Conservation (phyloP, 2,113 vertebrate species). For the Ammodytes dubius region DNA sequence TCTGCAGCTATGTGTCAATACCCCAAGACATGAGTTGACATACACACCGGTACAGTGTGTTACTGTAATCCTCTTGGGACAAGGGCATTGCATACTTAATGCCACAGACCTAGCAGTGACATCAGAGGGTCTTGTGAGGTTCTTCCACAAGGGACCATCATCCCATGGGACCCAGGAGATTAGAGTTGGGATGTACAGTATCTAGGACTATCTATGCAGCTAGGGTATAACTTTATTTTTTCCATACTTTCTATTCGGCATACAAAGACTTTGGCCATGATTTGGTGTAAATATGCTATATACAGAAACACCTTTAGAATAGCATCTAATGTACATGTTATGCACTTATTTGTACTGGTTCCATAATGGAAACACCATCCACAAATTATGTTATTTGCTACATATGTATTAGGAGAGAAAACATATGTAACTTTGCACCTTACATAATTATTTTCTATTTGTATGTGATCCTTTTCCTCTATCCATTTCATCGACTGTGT, state of each 20-base stretch:
- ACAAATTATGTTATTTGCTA: not conserved
- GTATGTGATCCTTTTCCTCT: not conserved
- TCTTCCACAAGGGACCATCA: constrained; percentile 47
- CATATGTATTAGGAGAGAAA: not conserved
- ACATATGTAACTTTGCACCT: not conserved
- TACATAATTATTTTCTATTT: not conserved
- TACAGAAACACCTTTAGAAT: not conserved
- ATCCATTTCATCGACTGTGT: not conserved
- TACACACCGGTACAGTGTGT: constrained; percentile 39
- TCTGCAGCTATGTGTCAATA: constrained; percentile 56
- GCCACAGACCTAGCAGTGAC: constrained; percentile 58
- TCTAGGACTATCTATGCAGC: not conserved
- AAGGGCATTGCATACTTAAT: constrained; percentile 59
- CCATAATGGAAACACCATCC: not conserved
- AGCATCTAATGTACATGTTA: not conserved
- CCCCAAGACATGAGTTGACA: constrained; percentile 54
- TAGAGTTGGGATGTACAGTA: constrained; percentile 41
- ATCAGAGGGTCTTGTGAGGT: constrained; percentile 66
- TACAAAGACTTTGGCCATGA: constrained; percentile 23
- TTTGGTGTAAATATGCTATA: constrained; percentile 11
- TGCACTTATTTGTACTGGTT: not conserved
- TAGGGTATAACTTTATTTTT: constrained; percentile 16
- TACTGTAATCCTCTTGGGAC: constrained; percentile 55
- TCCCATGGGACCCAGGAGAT: constrained; percentile 52
- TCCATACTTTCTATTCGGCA: constrained; percentile 12